Base-by-base conservation (phyloP, 2,888 invertebrate genomes). In the Pecten maximus region DNA sequence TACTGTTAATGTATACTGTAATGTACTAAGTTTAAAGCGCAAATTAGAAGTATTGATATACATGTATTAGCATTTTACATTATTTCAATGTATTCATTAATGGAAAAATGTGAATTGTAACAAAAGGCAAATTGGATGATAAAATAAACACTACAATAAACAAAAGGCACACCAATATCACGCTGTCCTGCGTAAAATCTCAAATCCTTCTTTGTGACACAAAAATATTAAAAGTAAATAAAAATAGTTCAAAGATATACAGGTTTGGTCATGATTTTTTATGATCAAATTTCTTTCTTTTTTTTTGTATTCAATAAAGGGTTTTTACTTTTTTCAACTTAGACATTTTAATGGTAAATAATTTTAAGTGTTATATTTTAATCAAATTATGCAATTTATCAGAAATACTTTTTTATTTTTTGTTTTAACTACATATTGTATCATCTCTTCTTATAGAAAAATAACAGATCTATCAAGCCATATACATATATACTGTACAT, bases 41-140 rank as follows among this genome's bases (percentile, higher is more conserved):
- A 54, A 23, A 19, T 54, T 0, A 35, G 6, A 74, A 12, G 28
- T 74, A 74, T 10, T 44, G 44, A 12, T 74, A 60, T n/a, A 2
- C 35, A 74, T 35, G 35, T 74, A 74, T 54, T 23, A 54, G 19
- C 0, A 74, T 8, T 74, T 35, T 74, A 74, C 74, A 74, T 74
- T 74, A 35, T 74, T 74, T 74, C 74, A 74, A 74, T 74, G 74
- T 74, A 74, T 35, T 74, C 74, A 35, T 35, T 35, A 74, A 74
- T 74, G 74, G 28, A 35, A 74, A 74, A 28, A 74, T 35, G 35
- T 74, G 74, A 35, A 8, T 28, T 35, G 6, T 74, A 74, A 74
- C 74, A 35, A 74, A 74, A 74, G 54, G 23, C 74, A 35, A 28
- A 35, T 35, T 74, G 28, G 6, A 74, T 74, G 35, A 74, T 35